phyloP scores from a whole-genome alignment of 2,113 vertebrate genomes.

The Motacilla alba region DNA sequence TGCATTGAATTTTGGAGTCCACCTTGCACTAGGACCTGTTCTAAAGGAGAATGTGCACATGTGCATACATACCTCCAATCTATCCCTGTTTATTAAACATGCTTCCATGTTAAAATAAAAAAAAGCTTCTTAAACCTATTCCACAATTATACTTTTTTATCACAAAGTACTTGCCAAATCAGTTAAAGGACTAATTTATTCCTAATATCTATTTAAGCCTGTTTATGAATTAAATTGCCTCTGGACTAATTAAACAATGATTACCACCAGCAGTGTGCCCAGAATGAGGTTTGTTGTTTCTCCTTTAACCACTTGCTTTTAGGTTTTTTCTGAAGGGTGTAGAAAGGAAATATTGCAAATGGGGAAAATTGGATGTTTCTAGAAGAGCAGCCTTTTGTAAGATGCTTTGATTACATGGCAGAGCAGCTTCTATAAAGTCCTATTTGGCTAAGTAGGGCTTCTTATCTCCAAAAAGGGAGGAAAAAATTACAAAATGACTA shows the following conservation, averaged over 20 bases:
- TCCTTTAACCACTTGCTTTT: background rate
- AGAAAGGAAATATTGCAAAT: background rate
- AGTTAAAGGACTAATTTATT: background rate
- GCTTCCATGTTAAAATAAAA: background rate
- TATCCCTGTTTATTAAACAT: background rate
- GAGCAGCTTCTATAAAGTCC: background rate
- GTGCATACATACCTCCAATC: fast-evolving
- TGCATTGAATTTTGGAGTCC: background rate
- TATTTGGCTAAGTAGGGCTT: background rate
- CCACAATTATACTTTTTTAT: background rate
- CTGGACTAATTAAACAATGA: background rate
- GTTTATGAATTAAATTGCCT: background rate
- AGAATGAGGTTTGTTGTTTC: background rate
- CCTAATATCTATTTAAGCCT: background rate
- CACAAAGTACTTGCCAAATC: background rate
- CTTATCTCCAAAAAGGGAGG: background rate
- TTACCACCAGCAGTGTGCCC: background rate
- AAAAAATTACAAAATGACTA: background rate
- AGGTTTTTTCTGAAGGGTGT: background rate
- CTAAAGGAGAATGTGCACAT: background rate
- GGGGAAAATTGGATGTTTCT: background rate
- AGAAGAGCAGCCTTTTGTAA: background rate
- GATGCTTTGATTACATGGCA: conserved; percentile 1
- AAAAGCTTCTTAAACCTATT: background rate
- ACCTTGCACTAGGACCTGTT: background rate